These are phyloP conservation scores for Zosterops pallidus DNA, from an alignment of 2,113 vertebrate species.

Conservation along the genomic window DNA sequence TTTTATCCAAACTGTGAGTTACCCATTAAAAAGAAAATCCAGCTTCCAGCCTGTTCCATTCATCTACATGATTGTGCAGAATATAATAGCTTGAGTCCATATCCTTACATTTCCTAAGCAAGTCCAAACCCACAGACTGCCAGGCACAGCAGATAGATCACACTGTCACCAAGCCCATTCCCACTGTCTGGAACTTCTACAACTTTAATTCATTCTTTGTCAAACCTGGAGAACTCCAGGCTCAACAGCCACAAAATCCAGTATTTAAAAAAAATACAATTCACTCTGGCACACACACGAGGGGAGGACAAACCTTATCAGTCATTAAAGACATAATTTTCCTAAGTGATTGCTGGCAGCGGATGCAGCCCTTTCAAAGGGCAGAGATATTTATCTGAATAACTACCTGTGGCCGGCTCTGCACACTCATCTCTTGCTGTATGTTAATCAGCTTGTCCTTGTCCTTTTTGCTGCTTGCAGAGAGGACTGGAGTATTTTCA, in stretches of 20 bases:
- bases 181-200: neutral
- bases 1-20: neutral
- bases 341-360: neutral
- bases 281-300: neutral
- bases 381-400: neutral
- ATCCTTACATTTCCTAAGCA: neutral
- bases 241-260: neutral
- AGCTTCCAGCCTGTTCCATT: neutral
- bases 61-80: neutral
- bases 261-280: neutral
- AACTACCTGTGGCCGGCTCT: neutral
- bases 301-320: neutral
- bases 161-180: neutral
- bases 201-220: neutral
- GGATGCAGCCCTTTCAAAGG: neutral
- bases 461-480: neutral
- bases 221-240: neutral
- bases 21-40: neutral
- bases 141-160: neutral
- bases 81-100: neutral
- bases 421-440: neutral
- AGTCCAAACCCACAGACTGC: neutral
- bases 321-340: neutral
- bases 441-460: rapidly evolving
- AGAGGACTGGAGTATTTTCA: neutral